Percentiles rank a stretch among this genome's conserved stretches.
Evolutionary conservation across 2,797 vertebrate species (phyloP).

Genomic region (Phyllotis vaccarum): DNA sequence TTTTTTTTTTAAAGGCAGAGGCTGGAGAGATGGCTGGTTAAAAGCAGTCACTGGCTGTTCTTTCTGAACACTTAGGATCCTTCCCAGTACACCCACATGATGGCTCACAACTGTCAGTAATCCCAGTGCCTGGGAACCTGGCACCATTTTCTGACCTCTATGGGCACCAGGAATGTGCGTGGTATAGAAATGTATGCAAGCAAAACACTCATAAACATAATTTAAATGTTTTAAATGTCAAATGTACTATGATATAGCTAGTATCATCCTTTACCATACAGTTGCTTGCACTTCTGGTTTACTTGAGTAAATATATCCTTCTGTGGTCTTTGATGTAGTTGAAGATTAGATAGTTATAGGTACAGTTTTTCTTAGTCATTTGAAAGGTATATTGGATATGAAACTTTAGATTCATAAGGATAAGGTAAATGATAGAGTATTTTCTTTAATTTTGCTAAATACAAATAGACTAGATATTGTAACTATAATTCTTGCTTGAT

Average conservation of each 20-base stretch:
- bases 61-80: neutral
- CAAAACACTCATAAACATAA: neutral
- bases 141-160: neutral
- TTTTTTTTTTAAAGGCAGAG: neutral
- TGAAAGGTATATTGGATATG: too few species aligned
- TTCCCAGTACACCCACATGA: neutral
- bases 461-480: too few species aligned
- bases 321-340: too few species aligned
- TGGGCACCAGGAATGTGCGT: neutral
- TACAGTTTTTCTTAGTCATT: too few species aligned
- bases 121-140: neutral
- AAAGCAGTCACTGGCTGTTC: neutral
- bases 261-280: neutral
- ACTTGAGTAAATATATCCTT: too few species aligned
- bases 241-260: slow-evolving; percentile 19
- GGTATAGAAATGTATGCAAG: neutral
- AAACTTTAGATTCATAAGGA: too few species aligned
- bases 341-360: too few species aligned
- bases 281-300: too few species aligned
- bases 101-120: neutral
- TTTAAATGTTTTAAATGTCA: neutral
- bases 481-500: too few species aligned
- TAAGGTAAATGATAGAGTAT: too few species aligned
- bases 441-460: too few species aligned
- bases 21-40: neutral